Percentiles rank a stretch among this genome's conserved stretches.
phyloP scores from a whole-genome alignment of 2,113 vertebrate species.

The Protobothrops flavoviridis region DNA sequence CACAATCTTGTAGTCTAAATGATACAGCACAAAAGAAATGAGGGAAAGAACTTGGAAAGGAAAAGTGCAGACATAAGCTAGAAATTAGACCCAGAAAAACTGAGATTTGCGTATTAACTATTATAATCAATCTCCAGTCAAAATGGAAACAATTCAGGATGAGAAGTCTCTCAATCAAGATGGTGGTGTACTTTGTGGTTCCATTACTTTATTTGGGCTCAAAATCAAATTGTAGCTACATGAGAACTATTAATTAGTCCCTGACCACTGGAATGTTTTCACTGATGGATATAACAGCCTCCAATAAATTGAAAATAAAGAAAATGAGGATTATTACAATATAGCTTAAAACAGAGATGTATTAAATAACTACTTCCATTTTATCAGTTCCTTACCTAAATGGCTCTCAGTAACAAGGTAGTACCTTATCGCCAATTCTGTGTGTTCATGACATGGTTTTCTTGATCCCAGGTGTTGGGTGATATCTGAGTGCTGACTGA shows the following conservation, averaged over 20 bases:
- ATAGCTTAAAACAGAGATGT: background rate
- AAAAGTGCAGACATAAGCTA: background rate
- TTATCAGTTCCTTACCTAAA: background rate
- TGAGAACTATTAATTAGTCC: background rate
- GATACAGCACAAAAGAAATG: background rate
- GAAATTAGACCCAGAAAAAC: background rate
- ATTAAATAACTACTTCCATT: background rate
- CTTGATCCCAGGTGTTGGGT: background rate
- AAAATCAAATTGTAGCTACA: background rate
- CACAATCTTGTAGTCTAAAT: background rate
- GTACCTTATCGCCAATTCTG: background rate
- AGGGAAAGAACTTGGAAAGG: background rate
- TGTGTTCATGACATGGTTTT: background rate
- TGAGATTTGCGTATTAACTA: background rate
- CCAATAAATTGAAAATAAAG: background rate
- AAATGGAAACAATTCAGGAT: background rate
- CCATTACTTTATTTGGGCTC: background rate
- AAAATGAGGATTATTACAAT: background rate
- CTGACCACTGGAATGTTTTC: background rate
- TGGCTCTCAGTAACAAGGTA: background rate
- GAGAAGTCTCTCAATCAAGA: background rate
- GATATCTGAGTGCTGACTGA: background rate
- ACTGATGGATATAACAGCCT: background rate
- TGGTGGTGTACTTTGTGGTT: background rate
- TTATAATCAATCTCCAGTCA: background rate